Base-by-base conservation (phyloP, 2,113 vertebrate species). In the Catharus bicknelli region DNA sequence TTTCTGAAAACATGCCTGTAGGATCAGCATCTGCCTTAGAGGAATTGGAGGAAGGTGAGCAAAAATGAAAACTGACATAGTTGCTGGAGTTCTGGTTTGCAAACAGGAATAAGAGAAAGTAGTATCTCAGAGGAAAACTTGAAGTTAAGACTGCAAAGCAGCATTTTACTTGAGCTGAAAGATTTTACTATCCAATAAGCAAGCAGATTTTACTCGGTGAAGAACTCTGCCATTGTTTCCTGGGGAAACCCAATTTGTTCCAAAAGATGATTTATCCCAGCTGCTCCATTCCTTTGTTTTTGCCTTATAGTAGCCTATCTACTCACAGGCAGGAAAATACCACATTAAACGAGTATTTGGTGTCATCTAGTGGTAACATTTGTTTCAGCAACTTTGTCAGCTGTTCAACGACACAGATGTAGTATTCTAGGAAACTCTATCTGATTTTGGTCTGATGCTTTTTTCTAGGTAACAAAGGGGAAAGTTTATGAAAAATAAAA, bases 231-330 rank as follows among this genome's bases (percentile, higher is more conserved):
- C 59, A 7, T 13, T 64, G 5, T 30, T 62, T 92, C 25, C 38
- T 74, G 16, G 14, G 22, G 7, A 7, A 67, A 23, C 0, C 3
- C 3, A 63, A 18, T 40, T 74, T 55, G 13, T 29, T 73, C 10
- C 14, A 48, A 50, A 86, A 6, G 18, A 17, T 2, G 2, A 58
- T 55, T 86, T 90, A 66, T 45, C 30, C 17, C 9, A 43, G 20
- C 6, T 50, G 5, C 21, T 74, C 16, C 6, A 38, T 79, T 80
- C 72, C 8, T 81, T 68, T 13, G 2, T 16, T 66, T 88, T 59
- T 74, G 23, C 10, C 6, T 18, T 54, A 5, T 3, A 9, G 36
- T 4, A 67, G 21, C 2, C 0, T 1, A 62, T 7, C 9, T 1
- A 16, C 22, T 26, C 18, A 4, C 6, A 9, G 6, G 8, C 8